Conservation (phyloP, 2,113 vertebrate species). For the Chrysemys picta region DNA sequence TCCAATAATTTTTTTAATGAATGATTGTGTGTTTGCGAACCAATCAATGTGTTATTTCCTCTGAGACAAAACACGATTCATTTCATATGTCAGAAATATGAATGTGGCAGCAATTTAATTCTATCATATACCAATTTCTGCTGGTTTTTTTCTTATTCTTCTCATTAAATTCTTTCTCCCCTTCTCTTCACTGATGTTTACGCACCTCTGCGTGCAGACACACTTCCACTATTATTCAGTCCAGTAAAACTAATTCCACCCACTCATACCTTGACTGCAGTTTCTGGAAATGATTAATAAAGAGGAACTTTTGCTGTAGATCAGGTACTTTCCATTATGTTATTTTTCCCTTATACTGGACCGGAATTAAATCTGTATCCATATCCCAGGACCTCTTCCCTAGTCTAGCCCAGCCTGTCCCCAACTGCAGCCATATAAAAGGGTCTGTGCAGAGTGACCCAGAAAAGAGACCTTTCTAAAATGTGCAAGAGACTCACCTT, state of each 20-base stretch:
- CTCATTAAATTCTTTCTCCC: conserved; percentile 43
- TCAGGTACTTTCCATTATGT: neutral
- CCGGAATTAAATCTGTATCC: conserved; percentile 16
- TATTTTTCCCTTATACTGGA: neutral
- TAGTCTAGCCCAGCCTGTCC: neutral
- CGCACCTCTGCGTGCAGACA: neutral
- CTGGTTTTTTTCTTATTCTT: conserved; percentile 41
- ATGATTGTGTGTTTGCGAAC: conserved; percentile 61
- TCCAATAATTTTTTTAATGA: conserved; percentile 42
- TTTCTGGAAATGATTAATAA: neutral
- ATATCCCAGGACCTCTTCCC: neutral
- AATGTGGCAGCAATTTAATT: conserved; percentile 56
- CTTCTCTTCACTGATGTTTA: conserved; percentile 8
- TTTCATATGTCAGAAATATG: conserved; percentile 62
- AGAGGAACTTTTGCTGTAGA: neutral
- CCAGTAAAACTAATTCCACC: neutral
- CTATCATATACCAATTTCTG: conserved; percentile 56
- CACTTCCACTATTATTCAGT: neutral
- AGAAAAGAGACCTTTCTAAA: neutral
- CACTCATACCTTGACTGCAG: neutral
- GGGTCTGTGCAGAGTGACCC: neutral
- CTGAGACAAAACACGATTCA: conserved; percentile 46
- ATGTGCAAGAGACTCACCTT: neutral
- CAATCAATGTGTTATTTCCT: conserved; percentile 75
- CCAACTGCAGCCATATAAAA: neutral